Conservation (phyloP, 2,797 vertebrate genomes). For the Catharus ustulatus region DNA sequence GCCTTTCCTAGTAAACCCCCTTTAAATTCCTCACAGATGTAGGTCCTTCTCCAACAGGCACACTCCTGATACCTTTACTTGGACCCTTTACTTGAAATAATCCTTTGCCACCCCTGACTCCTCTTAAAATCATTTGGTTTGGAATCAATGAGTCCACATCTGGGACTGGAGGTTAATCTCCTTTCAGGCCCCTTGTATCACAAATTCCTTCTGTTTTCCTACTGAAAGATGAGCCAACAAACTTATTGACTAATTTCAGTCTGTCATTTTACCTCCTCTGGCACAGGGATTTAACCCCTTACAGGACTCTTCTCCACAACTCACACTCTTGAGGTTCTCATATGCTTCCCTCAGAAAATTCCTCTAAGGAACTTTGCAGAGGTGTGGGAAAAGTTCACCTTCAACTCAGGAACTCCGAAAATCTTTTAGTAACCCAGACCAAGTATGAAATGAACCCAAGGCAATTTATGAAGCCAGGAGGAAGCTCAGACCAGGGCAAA, state of each 20-base stretch:
- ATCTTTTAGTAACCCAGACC: not conserved
- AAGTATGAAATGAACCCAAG: not conserved
- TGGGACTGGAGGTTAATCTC: not conserved
- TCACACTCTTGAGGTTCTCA: not conserved
- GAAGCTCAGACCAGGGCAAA: not conserved
- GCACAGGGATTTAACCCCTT: not conserved
- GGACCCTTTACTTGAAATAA: not conserved
- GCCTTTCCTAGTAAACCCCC: not conserved
- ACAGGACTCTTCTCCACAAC: accelerated
- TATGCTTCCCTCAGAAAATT: not conserved
- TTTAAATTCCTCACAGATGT: not conserved
- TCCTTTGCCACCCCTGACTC: not conserved
- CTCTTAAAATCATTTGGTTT: not conserved
- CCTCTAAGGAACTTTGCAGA: not conserved
- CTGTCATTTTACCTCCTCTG: not conserved
- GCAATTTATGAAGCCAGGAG: not conserved
- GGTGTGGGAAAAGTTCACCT: not conserved
- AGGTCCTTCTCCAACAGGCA: not conserved
- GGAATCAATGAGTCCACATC: not conserved
- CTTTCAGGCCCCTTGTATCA: not conserved
- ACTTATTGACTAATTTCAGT: not conserved
- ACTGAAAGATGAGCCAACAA: not conserved
- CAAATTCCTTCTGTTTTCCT: not conserved
- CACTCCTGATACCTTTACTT: not conserved
- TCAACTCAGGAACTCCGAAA: not conserved